These are phyloP conservation scores for Synchiropus splendidus DNA, from an alignment of 2,113 vertebrate genomes.

Conservation along the genomic window DNA sequence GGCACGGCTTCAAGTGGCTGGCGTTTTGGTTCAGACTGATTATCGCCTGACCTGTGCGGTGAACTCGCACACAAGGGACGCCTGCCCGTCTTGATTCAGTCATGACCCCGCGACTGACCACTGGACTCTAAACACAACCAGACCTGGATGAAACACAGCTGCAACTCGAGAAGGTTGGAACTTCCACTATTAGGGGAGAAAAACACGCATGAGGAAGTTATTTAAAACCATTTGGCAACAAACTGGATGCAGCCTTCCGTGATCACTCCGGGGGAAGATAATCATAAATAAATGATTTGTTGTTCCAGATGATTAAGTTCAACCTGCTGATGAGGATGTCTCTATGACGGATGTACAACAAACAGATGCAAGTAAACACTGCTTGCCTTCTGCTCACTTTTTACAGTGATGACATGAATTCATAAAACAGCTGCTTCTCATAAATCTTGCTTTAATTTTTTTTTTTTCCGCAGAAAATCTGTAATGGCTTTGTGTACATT, in stretches of 20 bases:
- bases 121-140: conserved; percentile 52
- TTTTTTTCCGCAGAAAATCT: too few relatives aligned
- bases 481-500: too few relatives aligned
- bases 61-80: conserved; percentile 25
- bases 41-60: conserved; percentile 46
- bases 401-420: too few relatives aligned
- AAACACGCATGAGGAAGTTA: conserved; percentile 39
- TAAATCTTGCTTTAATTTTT: too few relatives aligned
- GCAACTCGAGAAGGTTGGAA: too few relatives aligned
- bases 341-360: too few relatives aligned
- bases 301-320: too few relatives aligned
- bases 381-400: conserved; percentile 1
- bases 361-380: too few relatives aligned
- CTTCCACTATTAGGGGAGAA: conserved; percentile 12
- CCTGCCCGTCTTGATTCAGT: conserved; percentile 42
- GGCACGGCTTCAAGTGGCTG: conserved; percentile 7
- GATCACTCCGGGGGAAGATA: too few relatives aligned
- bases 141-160: conserved; percentile 35
- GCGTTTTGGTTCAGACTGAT: conserved; percentile 44
- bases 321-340: too few relatives aligned
- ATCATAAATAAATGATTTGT: too few relatives aligned
- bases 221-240: conserved; percentile 33
- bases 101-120: conserved; percentile 50
- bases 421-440: too few relatives aligned
- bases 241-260: conserved; percentile 17